Base-by-base conservation (phyloP, 2,113 vertebrate genomes). In the Neofelis nebulosa region DNA sequence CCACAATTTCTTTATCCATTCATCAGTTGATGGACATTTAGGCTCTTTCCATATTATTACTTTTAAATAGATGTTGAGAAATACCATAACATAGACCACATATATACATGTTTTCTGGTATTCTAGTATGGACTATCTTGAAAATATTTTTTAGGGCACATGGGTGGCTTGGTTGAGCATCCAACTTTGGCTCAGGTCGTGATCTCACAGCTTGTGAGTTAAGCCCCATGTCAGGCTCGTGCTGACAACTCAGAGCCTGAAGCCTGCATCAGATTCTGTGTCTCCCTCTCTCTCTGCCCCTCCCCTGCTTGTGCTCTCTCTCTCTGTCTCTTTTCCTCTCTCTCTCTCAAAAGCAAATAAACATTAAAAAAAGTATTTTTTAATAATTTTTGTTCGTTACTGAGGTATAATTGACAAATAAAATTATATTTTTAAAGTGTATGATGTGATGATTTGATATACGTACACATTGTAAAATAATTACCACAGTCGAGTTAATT, bases 21-120 rank as follows among this genome's bases (percentile, higher is more conserved):
- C 38, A 38, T 38, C 38, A 38, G 38, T 38, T 38, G 38, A 38
- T 38, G 38, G 38, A 38, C 38, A 38, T 38, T 38, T 38, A 38
- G 38, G 38, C 38, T 38, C 38, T 38, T 38, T 38, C 38, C 38
- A 38, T 38, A 38, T 84, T 66, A 63, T 86, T 84, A 57, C 71
- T 91, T 97, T 89, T 38, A 94, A 94, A 76, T 92, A 57, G 76
- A 66, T 94, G n/a, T 69, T 80, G 38, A 94, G n/a, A 87, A 94
- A 63, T 41, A 74, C 7, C 19, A 76, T 10, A 55, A 16, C 36
- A 71, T 61, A 10, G 25, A 12, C 33, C 7, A 84, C 13, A 36
- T 65, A 87, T 69, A 38, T 25, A 9, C 2, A 21, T 23, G 36
- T 50, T 50, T 81, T 85, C 7, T 87, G 65, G 9, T 48, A 65